Evolutionary conservation across 2,888 invertebrate genomes (phyloP).

Genomic region (Tetranychus piercei): DNA sequence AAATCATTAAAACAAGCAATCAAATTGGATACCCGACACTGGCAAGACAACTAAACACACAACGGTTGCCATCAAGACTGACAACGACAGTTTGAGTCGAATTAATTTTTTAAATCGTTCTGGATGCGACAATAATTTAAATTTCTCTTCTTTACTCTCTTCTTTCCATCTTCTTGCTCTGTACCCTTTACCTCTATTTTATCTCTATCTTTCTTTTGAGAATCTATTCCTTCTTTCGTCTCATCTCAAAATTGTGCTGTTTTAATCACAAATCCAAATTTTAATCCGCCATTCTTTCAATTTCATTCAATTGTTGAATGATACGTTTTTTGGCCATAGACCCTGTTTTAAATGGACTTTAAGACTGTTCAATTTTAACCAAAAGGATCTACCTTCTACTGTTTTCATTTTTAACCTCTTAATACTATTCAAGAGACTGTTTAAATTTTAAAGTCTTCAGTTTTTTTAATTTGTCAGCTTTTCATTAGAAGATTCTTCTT

Average conservation of each 20-base stretch:
- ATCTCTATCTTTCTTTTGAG: not conserved
- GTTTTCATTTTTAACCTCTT: not conserved
- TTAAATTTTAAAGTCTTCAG: not conserved
- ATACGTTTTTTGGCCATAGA: not conserved
- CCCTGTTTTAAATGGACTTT: not conserved
- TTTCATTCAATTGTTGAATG: no score
- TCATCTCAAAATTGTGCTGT: no score
- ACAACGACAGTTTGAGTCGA: not conserved
- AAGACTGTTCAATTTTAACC: not conserved
- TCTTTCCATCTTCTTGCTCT: not conserved
- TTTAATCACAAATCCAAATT: no score
- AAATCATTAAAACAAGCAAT: not conserved
- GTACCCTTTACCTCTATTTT: not conserved
- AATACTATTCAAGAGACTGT: not conserved
- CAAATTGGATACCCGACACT: not conserved
- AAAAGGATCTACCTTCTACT: not conserved
- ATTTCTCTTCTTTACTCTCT: not conserved
- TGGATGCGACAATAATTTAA: not conserved
- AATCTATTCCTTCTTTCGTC: not conserved
- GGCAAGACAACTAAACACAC: no score
- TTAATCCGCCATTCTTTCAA: no score
- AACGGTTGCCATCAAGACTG: no score
- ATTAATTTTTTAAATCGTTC: not conserved
- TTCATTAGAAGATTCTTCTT: not conserved
- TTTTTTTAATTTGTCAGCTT: not conserved